Evolutionary conservation across 2,797 vertebrate species (phyloP).

Genomic region (Zenarchopterus dispar): DNA sequence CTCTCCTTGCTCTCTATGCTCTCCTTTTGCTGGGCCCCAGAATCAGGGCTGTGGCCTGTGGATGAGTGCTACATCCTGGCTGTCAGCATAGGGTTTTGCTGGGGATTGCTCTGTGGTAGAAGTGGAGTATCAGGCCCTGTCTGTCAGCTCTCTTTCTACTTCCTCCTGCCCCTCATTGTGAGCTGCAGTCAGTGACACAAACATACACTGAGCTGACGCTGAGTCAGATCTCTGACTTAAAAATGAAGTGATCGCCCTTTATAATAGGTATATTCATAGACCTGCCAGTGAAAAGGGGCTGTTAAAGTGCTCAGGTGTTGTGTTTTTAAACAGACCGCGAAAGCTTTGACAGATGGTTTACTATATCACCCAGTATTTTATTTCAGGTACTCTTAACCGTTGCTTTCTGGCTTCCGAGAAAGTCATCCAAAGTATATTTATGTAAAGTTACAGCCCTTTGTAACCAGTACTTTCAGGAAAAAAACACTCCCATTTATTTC

Average conservation of each 20-base stretch:
- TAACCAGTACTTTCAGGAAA: conserved; percentile 20
- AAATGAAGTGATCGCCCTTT: conserved; percentile 67
- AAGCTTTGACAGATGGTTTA: conserved; percentile 82
- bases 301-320: conserved; percentile 82
- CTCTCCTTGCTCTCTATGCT: conserved; percentile 61
- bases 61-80: conserved; percentile 84
- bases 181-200: conserved; percentile 66
- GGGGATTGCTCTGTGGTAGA: conserved; percentile 78
- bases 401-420: conserved; percentile 57
- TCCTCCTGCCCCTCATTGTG: conserved; percentile 62
- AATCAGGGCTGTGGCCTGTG: conserved; percentile 74
- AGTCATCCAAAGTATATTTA: conserved; percentile 65
- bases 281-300: conserved; percentile 68
- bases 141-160: conserved; percentile 81
- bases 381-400: conserved; percentile 77
- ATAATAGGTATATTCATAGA: conserved; percentile 77
- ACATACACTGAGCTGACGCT: conserved; percentile 54
- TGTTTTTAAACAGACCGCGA: conserved; percentile 84
- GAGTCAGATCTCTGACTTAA: conserved; percentile 57
- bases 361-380: conserved; percentile 77
- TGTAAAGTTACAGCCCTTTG: conserved; percentile 62
- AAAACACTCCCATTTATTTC: conserved; percentile 39
- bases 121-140: conserved; percentile 76
- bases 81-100: conserved; percentile 80
- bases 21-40: conserved; percentile 75